phyloP scores from a whole-genome alignment of 2,888 invertebrate genomes.

The Poecilobothrus nobilitatus region DNA sequence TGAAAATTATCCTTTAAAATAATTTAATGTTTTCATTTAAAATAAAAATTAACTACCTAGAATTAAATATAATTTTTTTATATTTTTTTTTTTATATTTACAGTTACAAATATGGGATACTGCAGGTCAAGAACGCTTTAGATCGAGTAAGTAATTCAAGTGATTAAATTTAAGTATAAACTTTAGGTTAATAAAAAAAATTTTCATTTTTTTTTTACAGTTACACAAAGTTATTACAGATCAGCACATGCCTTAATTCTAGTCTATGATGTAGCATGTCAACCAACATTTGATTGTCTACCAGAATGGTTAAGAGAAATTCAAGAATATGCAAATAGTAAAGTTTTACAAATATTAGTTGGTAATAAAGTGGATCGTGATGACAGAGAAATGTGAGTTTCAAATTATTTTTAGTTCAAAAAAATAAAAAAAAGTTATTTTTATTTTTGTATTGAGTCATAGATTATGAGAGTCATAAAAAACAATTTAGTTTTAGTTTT shows the following conservation, averaged over 20 bases:
- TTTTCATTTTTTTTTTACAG: neutral
- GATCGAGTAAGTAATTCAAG: constrained; percentile 58
- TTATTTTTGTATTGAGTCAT: too few relatives aligned
- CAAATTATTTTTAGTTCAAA: too few relatives aligned
- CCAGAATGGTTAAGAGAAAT: constrained; percentile 97
- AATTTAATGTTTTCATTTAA: too few relatives aligned
- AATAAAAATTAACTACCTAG: too few relatives aligned
- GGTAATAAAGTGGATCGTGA: constrained; percentile 98
- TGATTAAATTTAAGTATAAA: too few relatives aligned
- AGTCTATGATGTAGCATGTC: constrained; percentile 95
- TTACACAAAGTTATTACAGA: constrained; percentile 82
- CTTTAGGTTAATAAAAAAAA: neutral
- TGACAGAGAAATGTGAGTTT: constrained; percentile 61
- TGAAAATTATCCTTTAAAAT: constrained; percentile 12
- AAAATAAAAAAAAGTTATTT: too few relatives aligned
- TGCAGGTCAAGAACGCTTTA: constrained; percentile 92
- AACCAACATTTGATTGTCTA: constrained; percentile 94
- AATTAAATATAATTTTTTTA: too few relatives aligned
- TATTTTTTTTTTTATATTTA: constrained; percentile 28
- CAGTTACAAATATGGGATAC: constrained; percentile 99
- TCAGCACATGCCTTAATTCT: constrained; percentile 95
- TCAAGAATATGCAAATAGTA: constrained; percentile 92
- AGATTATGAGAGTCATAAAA: too few relatives aligned
- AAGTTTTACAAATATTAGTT: constrained; percentile 88
- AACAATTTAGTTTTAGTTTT: too few relatives aligned